phyloP scores from a whole-genome alignment of 2,113 vertebrate genomes.

The Dolichallabes microphthalmus region DNA sequence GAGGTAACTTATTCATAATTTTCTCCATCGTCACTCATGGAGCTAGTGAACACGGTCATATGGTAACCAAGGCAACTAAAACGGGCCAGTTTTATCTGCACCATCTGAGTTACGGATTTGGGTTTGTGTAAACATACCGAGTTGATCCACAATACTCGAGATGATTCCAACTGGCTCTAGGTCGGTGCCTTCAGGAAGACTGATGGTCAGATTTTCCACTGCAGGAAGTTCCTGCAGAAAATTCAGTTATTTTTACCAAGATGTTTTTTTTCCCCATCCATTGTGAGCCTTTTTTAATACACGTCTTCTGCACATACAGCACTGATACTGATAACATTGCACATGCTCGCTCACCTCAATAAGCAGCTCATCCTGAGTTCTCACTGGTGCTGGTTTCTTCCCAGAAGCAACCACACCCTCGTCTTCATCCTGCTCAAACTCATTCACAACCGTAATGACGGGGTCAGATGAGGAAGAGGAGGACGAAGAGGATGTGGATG shows the following conservation, averaged over 20 bases:
- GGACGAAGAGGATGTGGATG: slow-evolving; percentile 48
- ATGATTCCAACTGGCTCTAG: slow-evolving; percentile 44
- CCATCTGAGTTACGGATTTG: background rate
- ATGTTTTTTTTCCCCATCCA: background rate
- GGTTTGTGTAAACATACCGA: slow-evolving; percentile 31
- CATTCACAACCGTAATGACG: background rate
- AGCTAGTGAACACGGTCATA: background rate
- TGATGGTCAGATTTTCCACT: slow-evolving; percentile 48
- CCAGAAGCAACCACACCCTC: slow-evolving; percentile 29
- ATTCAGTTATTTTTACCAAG: background rate
- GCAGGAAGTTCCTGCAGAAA: slow-evolving; percentile 48
- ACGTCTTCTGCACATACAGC: background rate
- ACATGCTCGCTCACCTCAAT: slow-evolving; percentile 32
- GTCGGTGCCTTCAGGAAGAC: slow-evolving; percentile 37
- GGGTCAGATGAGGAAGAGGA: slow-evolving; percentile 44
- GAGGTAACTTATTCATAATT: background rate
- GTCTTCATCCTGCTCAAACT: slow-evolving; percentile 16
- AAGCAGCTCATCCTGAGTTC: slow-evolving; percentile 49
- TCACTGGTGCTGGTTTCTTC: slow-evolving; percentile 23
- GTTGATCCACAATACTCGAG: slow-evolving; percentile 48
- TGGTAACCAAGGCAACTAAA: slow-evolving; percentile 1
- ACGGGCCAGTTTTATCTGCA: background rate
- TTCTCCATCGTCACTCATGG: background rate
- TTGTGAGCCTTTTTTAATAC: background rate
- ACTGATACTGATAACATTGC: background rate